phyloP scores from a whole-genome alignment of 2,797 vertebrate species.

The Hypotaenidia philippensis region DNA sequence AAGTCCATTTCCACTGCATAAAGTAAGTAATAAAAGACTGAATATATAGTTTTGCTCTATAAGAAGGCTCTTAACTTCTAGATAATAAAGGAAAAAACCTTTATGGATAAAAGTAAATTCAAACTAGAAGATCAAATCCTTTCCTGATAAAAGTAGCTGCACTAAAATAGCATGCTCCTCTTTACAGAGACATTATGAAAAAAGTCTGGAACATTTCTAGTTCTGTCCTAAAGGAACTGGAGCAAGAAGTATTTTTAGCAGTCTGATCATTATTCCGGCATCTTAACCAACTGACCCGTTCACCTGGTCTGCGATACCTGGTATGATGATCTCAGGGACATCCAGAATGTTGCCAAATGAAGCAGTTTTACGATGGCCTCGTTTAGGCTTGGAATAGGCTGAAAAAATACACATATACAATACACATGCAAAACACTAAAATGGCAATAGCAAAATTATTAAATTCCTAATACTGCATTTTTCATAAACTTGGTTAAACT shows the following conservation, averaged over 20 bases:
- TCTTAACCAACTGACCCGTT: slow-evolving; percentile 83
- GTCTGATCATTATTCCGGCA: slow-evolving; percentile 80
- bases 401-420: slow-evolving; percentile 95
- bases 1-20: not conserved
- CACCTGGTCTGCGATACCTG: slow-evolving; percentile 93
- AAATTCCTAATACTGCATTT: slow-evolving; percentile 76
- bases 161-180: not conserved
- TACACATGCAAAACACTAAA: slow-evolving; percentile 95
- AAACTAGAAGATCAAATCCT: not conserved
- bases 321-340: slow-evolving; percentile 99
- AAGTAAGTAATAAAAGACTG: not conserved
- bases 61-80: not conserved
- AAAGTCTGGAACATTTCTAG: not conserved
- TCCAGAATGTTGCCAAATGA: slow-evolving; percentile 99
- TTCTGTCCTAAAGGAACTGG: slow-evolving; percentile 62
- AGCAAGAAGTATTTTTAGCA: slow-evolving; percentile 84
- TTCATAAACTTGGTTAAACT: slow-evolving; percentile 80
- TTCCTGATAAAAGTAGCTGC: not conserved
- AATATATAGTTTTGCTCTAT: not conserved
- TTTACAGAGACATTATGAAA: not conserved
- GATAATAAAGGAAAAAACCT: not conserved
- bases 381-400: slow-evolving; percentile 96
- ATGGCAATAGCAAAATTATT: slow-evolving; percentile 80
- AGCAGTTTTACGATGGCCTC: slow-evolving; percentile 99
- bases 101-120: not conserved